Evolutionary conservation across 2,888 invertebrate genomes (phyloP).

Genomic region (Eupithecia tripunctaria): DNA sequence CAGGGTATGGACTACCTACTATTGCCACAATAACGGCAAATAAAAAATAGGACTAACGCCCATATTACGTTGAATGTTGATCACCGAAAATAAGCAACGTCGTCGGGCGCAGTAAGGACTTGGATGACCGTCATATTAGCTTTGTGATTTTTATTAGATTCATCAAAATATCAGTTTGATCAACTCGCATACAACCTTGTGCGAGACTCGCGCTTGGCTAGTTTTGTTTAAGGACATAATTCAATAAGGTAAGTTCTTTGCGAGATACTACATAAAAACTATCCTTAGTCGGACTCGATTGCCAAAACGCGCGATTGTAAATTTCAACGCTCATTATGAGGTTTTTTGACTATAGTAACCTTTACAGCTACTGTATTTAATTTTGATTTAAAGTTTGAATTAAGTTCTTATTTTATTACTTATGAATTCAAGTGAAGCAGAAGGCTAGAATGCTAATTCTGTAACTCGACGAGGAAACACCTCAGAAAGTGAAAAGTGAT

Average conservation of each 20-base stretch:
- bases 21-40: no score
- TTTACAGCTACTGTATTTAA: neutral
- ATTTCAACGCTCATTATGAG: neutral
- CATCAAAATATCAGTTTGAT: no score
- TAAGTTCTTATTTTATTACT: neutral
- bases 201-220: no score
- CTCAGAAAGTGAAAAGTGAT: no score
- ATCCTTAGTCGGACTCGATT: neutral
- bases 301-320: neutral
- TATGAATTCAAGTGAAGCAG: neutral
- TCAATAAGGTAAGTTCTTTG: conserved; percentile 10
- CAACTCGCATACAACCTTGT: no score
- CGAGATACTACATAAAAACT: neutral
- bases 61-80: conserved; percentile 50
- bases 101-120: conserved; percentile 77
- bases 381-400: neutral
- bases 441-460: no score
- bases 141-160: no score
- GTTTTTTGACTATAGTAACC: neutral
- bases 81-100: conserved; percentile 82
- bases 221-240: conserved; percentile 22
- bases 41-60: no score
- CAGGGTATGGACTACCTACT: no score
- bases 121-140: conserved; percentile 54
- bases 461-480: no score